A percentile compares a stretch with the other conserved stretches of the same genome.
Evolutionary conservation across 1,140 invertebrate species (phyloP).

Genomic region (Hirudo medicinalis): DNA sequence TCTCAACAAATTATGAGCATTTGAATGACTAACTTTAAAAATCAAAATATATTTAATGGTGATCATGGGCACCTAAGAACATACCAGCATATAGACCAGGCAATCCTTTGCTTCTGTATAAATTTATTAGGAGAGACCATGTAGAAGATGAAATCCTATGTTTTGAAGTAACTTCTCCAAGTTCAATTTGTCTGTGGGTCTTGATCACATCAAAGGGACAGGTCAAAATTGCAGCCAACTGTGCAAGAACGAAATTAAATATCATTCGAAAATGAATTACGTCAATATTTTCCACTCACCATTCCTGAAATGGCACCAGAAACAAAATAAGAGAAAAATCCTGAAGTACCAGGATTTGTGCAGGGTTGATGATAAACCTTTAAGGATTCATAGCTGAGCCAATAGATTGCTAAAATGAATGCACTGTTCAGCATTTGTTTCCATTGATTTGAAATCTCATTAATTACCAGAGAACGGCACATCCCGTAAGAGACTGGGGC

Average conservation of each 20-base stretch:
- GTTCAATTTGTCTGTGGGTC: slow-evolving; percentile 88
- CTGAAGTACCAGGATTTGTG: slow-evolving; percentile 46
- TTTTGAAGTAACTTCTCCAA: slow-evolving; percentile 50
- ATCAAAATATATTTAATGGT: too few relatives aligned
- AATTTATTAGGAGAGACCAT: too few relatives aligned
- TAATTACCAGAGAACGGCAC: slow-evolving; percentile 59
- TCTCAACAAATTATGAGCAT: too few relatives aligned
- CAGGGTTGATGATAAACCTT: slow-evolving; percentile 49
- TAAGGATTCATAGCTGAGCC: slow-evolving; percentile 78
- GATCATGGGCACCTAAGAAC: too few relatives aligned
- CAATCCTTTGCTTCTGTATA: too few relatives aligned
- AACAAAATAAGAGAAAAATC: slow-evolving; percentile 66
- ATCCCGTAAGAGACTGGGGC: slow-evolving; percentile 79
- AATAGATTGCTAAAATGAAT: slow-evolving; percentile 59
- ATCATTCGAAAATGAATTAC: too few relatives aligned
- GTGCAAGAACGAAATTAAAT: not conserved
- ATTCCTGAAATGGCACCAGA: slow-evolving; percentile 72
- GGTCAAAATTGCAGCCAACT: slow-evolving; percentile 78
- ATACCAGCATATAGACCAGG: too few relatives aligned
- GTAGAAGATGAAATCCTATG: too few relatives aligned
- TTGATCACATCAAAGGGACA: slow-evolving; percentile 97
- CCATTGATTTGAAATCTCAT: not conserved
- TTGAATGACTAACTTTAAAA: too few relatives aligned
- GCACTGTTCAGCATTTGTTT: too few relatives aligned
- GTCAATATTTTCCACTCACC: slow-evolving; percentile 49